phyloP scores from a whole-genome alignment of 2,888 invertebrate genomes.

The Drosophila atroscutellata region DNA sequence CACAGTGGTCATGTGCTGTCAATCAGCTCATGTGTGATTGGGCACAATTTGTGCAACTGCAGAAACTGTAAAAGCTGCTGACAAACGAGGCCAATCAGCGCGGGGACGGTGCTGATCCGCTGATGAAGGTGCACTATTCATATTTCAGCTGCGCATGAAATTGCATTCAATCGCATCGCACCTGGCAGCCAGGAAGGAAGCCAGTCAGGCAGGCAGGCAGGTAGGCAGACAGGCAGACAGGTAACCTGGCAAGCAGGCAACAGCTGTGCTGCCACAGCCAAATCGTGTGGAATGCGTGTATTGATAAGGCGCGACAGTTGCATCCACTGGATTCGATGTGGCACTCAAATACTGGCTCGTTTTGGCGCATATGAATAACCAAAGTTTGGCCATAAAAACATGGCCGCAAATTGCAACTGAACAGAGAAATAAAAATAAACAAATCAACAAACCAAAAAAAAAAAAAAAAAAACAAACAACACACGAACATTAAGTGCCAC shows the following conservation, averaged over 20 bases:
- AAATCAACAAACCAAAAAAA: background rate
- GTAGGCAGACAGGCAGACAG: background rate
- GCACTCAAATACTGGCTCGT: conserved; percentile 1
- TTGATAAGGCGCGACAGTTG: conserved; percentile 1
- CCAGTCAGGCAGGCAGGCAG: background rate
- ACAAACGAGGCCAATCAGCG: conserved; percentile 58
- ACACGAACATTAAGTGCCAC: conserved; percentile 12
- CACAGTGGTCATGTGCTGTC: conserved; percentile 3
- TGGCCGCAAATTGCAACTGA: background rate
- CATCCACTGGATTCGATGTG: background rate
- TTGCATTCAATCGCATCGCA: background rate
- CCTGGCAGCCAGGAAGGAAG: background rate
- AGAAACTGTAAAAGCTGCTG: conserved; percentile 38
- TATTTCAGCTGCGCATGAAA: background rate
- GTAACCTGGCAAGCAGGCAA: background rate
- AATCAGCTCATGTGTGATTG: conserved; percentile 41
- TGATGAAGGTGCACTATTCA: conserved; percentile 1
- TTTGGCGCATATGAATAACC: background rate
- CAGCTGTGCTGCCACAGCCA: conserved; percentile 1
- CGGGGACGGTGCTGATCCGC: background rate
- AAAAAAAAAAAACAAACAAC: background rate
- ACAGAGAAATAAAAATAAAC: background rate
- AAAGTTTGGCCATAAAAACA: conserved; percentile 16
- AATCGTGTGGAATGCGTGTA: background rate
- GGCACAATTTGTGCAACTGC: conserved; percentile 55